phyloP scores from a whole-genome alignment of 2,888 invertebrate genomes.

The Gymnocheta viridis region DNA sequence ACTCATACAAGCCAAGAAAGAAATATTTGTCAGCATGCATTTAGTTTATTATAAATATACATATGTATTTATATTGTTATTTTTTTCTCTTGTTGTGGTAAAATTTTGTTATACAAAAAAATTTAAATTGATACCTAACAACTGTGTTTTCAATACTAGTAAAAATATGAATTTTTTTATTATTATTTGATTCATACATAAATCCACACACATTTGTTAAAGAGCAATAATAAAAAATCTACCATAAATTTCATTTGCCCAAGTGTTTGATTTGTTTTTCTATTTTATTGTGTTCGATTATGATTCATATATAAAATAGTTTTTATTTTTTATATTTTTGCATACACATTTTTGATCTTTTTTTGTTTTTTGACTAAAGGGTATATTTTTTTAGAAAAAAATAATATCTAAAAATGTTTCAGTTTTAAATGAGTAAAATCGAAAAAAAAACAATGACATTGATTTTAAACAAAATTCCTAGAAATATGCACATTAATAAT shows the following conservation, averaged over 20 bases:
- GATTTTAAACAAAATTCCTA: constrained; percentile 38
- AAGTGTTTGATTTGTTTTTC: constrained; percentile 66
- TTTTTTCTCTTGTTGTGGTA: constrained; percentile 36
- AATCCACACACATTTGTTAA: constrained; percentile 17
- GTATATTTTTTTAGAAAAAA: constrained; percentile 33
- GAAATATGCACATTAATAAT: constrained; percentile 43
- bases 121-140: constrained; percentile 67
- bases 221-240: not conserved
- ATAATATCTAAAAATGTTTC: not conserved
- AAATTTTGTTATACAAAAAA: constrained; percentile 54
- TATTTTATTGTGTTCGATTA: constrained; percentile 59
- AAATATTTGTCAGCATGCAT: constrained; percentile 68
- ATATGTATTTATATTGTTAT: not conserved
- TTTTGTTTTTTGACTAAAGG: constrained; percentile 44
- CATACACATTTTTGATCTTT: constrained; percentile 24
- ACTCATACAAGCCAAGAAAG: constrained; percentile 48
- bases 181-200: constrained; percentile 25
- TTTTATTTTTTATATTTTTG: constrained; percentile 23
- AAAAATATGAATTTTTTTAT: constrained; percentile 18
- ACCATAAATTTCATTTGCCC: constrained; percentile 53
- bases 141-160: constrained; percentile 62
- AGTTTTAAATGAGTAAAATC: not conserved
- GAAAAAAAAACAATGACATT: constrained; percentile 35
- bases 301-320: constrained; percentile 60
- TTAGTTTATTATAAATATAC: constrained; percentile 46